A percentile compares a stretch with the other conserved stretches of the same genome.
Evolutionary conservation across 2,113 vertebrate species (phyloP).

Genomic region (Ancistrus triradiatus): DNA sequence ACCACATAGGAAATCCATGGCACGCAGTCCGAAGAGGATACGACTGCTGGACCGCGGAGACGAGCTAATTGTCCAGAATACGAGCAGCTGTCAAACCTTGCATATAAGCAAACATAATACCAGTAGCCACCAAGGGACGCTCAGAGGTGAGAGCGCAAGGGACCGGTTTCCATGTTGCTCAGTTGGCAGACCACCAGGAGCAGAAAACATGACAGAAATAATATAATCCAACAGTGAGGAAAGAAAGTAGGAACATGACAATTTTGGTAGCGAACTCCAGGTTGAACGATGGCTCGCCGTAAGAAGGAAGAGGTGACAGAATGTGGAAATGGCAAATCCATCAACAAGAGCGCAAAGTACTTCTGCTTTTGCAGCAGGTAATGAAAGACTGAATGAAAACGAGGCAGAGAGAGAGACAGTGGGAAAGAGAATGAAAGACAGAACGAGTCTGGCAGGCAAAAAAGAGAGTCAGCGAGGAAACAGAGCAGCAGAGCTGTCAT

Average conservation of each 20-base stretch:
- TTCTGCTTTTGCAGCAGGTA: neutral
- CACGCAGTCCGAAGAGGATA: neutral
- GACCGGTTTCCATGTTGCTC: too few relatives aligned
- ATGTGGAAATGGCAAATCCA: neutral
- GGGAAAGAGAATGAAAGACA: neutral
- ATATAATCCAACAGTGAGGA: neutral
- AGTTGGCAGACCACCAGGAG: neutral
- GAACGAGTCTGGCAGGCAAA: neutral
- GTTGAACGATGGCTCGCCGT: neutral
- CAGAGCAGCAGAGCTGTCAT: constrained; percentile 30
- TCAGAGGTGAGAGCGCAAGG: constrained; percentile 5
- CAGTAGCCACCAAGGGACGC: neutral
- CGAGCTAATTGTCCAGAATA: neutral
- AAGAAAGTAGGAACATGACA: neutral
- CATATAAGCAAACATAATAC: neutral
- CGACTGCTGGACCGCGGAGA: too few relatives aligned
- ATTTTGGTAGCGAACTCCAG: neutral
- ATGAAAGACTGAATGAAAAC: neutral
- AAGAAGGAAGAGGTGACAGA: neutral
- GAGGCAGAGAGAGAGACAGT: neutral
- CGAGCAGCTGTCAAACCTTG: neutral
- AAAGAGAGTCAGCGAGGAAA: constrained; percentile 5
- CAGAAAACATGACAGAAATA: neutral
- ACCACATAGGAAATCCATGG: constrained; percentile 45
- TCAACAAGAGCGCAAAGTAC: neutral